A percentile compares a stretch with the other conserved stretches of the same genome.
These are phyloP conservation scores for Orgyia antiqua DNA, from an alignment of 2,888 invertebrate species.

Conservation along the genomic window DNA sequence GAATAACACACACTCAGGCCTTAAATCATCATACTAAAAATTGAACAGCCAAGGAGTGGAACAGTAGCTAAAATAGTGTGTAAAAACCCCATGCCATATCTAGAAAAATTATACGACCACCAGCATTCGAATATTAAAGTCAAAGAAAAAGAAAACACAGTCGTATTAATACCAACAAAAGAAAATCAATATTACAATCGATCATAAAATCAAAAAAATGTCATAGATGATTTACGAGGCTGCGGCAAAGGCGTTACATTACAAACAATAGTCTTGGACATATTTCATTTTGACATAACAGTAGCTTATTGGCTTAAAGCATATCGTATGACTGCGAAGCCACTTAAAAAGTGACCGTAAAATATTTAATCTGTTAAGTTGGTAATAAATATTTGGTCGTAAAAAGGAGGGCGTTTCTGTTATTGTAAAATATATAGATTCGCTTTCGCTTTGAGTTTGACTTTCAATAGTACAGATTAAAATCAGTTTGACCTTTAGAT, in stretches of 20 bases:
- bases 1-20: too few relatives aligned
- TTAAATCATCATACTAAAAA: too few relatives aligned
- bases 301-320: conserved; percentile 28
- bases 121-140: too few relatives aligned
- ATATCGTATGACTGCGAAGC: conserved; percentile 29
- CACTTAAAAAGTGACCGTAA: conserved; percentile 26
- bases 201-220: conserved; percentile 14
- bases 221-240: conserved; percentile 31
- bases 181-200: conserved; percentile 5
- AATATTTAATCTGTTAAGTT: conserved; percentile 33
- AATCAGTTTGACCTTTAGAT: too few relatives aligned
- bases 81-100: too few relatives aligned
- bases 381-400: conserved; percentile 26
- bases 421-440: too few relatives aligned
- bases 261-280: conserved; percentile 25
- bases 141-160: too few relatives aligned
- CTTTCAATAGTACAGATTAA: too few relatives aligned
- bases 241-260: conserved; percentile 23
- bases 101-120: too few relatives aligned
- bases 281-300: conserved; percentile 30
- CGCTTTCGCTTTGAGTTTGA: too few relatives aligned
- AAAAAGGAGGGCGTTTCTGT: conserved; percentile 18
- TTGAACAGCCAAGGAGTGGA: too few relatives aligned
- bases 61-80: too few relatives aligned
- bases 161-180: conserved; percentile 3